Evolutionary conservation across 2,797 vertebrate species (phyloP), one percentile per base, ranked within the genome.

Genomic region (Ceryle rudis): DNA sequence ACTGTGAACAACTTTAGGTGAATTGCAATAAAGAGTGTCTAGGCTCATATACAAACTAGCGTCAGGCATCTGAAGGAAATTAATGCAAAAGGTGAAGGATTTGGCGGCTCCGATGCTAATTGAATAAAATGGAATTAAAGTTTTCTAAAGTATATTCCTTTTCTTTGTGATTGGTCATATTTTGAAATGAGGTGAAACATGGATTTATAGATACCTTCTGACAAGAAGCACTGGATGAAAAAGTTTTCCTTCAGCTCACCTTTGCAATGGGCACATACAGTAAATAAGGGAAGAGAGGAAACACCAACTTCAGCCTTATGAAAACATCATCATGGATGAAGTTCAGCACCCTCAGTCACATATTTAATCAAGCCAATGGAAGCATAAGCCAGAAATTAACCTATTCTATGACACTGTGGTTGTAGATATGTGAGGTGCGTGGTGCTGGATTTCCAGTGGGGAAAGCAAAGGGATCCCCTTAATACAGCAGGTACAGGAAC

Each of bases 351-450:
- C 77, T 47, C 44, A 60, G n/a, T 42, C 47, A 25, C 29, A 2
- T 4, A 16, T 37, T 87, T 80, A 42, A 51, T 51, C 33, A 61
- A 83, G 12, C 6, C 33, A 90, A 11, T 17, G 37, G 85, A 71
- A 81, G 65, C 29, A 70, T 14, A 81, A 81, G 82, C 3, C 57
- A 82, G 47, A 70, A 90, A 70, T 25, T 20, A 20, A 67, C 10
- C 15, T 18, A 14, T 61, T 75, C 47, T 65, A 28, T 31, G n/a
- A 14, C 66, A 3, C 46, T 61, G 46, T 39, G 14, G 5, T 14
- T 52, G 8, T 0, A n/a, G 29, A 11, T 28, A 37, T 0, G 1
- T 7, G 25, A 11, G 60, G 41, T 20, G 22, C 4, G 28, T 12
- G 8, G 3, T 2, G 2, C 10, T n/a, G 72, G 42, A 51, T 91